Percentiles rank a stretch among this genome's conserved stretches.
These are phyloP conservation scores for Thalassarche chlororhynchos DNA, from an alignment of 2,113 vertebrate genomes.

Conservation along the genomic window DNA sequence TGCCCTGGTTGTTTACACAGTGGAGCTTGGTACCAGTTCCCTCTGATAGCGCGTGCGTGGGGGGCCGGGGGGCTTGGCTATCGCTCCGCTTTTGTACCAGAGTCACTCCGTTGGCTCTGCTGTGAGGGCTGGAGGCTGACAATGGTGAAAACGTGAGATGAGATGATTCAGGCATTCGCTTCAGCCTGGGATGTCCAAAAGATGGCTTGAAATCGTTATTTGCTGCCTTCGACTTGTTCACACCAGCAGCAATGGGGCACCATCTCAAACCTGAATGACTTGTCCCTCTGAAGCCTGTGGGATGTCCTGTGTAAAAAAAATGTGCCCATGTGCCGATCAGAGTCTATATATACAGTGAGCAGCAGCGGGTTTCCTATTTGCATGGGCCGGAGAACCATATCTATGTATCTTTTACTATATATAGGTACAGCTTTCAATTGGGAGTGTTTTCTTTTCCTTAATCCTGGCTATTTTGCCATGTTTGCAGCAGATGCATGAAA, in stretches of 20 bases:
- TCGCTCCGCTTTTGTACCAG: background rate
- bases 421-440: background rate
- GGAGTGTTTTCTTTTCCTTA: background rate
- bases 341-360: background rate
- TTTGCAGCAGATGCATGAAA: background rate
- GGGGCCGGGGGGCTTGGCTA: background rate
- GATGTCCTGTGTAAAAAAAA: background rate
- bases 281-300: background rate
- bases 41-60: background rate
- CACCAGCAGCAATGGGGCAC: background rate
- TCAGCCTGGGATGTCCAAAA: background rate
- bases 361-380: background rate
- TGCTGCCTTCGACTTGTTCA: background rate
- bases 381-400: background rate
- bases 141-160: background rate
- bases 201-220: background rate
- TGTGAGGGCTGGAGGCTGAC: background rate
- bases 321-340: background rate
- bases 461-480: background rate
- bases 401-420: background rate
- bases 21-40: slow-evolving; percentile 62
- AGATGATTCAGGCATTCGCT: background rate
- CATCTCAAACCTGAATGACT: background rate
- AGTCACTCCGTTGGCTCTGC: background rate
- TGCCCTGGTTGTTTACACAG: slow-evolving; percentile 65